Evolutionary conservation across 2,113 vertebrate genomes (phyloP).

Genomic region (Thomomys bottae): DNA sequence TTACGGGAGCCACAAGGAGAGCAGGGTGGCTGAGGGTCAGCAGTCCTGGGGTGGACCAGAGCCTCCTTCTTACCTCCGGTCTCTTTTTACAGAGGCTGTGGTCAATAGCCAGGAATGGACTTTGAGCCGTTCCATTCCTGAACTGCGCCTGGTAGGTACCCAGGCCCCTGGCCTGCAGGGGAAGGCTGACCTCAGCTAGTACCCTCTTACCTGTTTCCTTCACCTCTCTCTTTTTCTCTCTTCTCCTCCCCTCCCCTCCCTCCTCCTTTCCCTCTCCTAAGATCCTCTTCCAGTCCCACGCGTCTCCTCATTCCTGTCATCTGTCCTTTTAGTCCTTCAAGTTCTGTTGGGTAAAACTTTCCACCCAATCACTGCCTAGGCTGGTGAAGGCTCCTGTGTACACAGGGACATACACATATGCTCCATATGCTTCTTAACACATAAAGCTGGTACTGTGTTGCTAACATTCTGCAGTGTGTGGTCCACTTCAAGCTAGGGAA

Average conservation of each 20-base stretch:
- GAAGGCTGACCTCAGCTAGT: not conserved
- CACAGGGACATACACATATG: not conserved
- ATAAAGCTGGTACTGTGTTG: not conserved
- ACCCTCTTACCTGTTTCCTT: too few relatives aligned
- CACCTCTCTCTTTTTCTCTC: not conserved
- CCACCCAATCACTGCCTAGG: not conserved
- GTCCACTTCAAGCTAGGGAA: not conserved
- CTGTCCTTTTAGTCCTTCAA: not conserved
- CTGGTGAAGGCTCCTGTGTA: not conserved
- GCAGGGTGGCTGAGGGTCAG: not conserved
- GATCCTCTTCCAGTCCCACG: not conserved
- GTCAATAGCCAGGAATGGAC: constrained; percentile 98
- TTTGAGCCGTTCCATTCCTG: constrained; percentile 91
- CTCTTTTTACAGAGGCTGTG: constrained; percentile 88
- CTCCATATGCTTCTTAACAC: not conserved
- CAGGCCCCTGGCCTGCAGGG: not conserved
- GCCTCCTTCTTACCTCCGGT: constrained; percentile 29
- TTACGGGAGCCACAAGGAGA: not conserved
- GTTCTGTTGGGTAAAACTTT: constrained; percentile 35
- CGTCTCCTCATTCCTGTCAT: constrained; percentile 19
- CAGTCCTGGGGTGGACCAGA: not conserved
- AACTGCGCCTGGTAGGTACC: constrained; percentile 94
- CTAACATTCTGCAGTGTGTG: not conserved
- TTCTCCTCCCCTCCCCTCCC: not conserved
- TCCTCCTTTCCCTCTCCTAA: not conserved